These are phyloP conservation scores for Scaptomyza montana DNA, from an alignment of 1,140 invertebrate species.

Conservation along the genomic window DNA sequence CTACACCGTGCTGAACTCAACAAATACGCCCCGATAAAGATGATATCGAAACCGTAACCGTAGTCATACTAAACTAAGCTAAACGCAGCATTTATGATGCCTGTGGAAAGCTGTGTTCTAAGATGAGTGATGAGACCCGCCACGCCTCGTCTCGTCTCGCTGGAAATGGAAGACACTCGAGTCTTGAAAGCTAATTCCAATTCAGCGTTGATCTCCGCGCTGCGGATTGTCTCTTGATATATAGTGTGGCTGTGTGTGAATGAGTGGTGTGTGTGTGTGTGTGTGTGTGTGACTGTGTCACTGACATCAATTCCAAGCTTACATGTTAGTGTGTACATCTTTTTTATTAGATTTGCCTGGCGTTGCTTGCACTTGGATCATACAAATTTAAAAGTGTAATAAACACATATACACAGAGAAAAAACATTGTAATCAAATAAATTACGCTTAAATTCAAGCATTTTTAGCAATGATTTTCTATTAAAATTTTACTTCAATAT, in stretches of 20 bases:
- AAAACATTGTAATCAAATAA: too few species aligned
- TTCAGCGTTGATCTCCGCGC: constrained; percentile 29
- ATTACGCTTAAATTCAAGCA: too few species aligned
- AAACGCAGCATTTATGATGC: constrained; percentile 41
- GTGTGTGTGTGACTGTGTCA: constrained; percentile 58
- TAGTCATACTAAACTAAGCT: constrained; percentile 73
- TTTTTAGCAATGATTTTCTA: too few species aligned
- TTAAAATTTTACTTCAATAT: too few species aligned
- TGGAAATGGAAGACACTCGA: constrained; percentile 25
- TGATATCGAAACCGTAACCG: constrained; percentile 56
- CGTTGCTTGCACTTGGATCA: constrained; percentile 42
- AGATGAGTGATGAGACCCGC: constrained; percentile 17
- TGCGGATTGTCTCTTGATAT: not conserved
- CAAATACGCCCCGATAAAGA: not conserved
- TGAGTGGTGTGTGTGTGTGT: not conserved
- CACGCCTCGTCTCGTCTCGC: not conserved
- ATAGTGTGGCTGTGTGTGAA: not conserved
- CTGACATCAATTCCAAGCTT: constrained; percentile 68
- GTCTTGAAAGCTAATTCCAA: constrained; percentile 62
- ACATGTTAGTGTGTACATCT: constrained; percentile 35
- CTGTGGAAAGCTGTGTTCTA: constrained; percentile 33
- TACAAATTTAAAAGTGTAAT: constrained; percentile 44
- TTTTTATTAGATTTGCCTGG: constrained; percentile 52
- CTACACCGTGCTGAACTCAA: not conserved
- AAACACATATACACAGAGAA: constrained; percentile 3